These are phyloP conservation scores for Ctenopoma kingsleyae DNA, from an alignment of 2,797 vertebrate genomes.

Conservation along the genomic window DNA sequence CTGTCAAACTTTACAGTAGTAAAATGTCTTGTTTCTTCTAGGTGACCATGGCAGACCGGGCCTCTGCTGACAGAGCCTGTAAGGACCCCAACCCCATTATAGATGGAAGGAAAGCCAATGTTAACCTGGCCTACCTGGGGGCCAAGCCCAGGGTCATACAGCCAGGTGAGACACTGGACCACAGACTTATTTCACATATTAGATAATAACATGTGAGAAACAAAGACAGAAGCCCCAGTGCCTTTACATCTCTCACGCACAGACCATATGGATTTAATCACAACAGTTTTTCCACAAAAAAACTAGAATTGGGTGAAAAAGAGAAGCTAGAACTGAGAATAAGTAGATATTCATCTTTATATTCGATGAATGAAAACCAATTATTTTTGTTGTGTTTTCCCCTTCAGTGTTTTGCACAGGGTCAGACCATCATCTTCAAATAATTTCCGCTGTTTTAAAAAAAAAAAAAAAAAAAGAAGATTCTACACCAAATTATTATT, in stretches of 20 bases:
- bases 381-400: too few relatives aligned
- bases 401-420: neutral
- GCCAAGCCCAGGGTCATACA: conserved; percentile 98
- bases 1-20: neutral
- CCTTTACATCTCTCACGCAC: neutral
- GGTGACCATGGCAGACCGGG: conserved; percentile 97
- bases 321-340: too few relatives aligned
- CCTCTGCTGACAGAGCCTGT: conserved; percentile 94
- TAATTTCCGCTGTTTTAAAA: neutral
- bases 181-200: conserved; percentile 32
- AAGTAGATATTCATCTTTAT: neutral
- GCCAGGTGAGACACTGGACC: conserved; percentile 88
- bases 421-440: neutral
- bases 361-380: neutral
- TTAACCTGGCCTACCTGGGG: conserved; percentile 97
- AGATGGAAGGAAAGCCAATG: conserved; percentile 97
- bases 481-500: neutral
- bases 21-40: conserved; percentile 61
- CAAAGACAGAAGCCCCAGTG: conserved; percentile 6
- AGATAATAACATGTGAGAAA: conserved; percentile 31
- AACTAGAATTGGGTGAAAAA: too few relatives aligned
- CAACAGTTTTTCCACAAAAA: too few relatives aligned
- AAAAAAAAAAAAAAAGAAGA: neutral
- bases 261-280: too few relatives aligned
- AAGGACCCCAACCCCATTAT: conserved; percentile 99